phyloP scores from a whole-genome alignment of 2,113 vertebrate species.

The Calonectris borealis region DNA sequence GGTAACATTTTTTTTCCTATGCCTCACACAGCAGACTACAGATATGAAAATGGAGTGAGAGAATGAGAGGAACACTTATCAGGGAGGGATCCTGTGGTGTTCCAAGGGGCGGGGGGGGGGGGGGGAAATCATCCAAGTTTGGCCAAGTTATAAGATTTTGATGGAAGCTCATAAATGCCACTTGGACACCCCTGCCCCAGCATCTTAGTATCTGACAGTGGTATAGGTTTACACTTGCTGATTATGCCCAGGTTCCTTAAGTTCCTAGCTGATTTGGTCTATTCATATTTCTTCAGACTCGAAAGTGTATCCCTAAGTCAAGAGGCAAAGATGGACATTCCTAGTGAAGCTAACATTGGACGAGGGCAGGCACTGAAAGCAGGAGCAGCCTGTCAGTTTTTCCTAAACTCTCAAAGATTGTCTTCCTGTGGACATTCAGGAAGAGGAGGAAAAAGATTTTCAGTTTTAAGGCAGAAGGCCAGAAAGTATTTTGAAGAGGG shows the following conservation, averaged over 20 bases:
- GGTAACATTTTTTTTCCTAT: not conserved
- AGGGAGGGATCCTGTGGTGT: not conserved
- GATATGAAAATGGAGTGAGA: not conserved
- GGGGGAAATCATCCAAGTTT: not conserved
- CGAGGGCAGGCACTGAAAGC: not conserved
- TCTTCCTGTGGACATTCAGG: not conserved
- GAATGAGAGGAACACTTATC: not conserved
- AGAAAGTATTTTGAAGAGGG: not conserved
- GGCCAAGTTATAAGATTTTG: not conserved
- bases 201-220: not conserved
- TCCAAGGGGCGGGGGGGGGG: not conserved
- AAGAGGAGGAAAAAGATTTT: not conserved
- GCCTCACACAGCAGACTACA: not conserved
- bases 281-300: not conserved
- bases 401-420: not conserved
- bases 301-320: not conserved
- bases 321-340: not conserved
- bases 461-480: not conserved
- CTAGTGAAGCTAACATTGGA: not conserved
- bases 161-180: not conserved
- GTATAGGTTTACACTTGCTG: not conserved
- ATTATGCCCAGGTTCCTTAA: not conserved
- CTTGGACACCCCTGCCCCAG: not conserved
- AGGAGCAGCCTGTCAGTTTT: not conserved
- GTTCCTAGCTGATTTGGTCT: not conserved